phyloP scores from a whole-genome alignment of 2,113 vertebrate species.

The Lophura nycthemera region DNA sequence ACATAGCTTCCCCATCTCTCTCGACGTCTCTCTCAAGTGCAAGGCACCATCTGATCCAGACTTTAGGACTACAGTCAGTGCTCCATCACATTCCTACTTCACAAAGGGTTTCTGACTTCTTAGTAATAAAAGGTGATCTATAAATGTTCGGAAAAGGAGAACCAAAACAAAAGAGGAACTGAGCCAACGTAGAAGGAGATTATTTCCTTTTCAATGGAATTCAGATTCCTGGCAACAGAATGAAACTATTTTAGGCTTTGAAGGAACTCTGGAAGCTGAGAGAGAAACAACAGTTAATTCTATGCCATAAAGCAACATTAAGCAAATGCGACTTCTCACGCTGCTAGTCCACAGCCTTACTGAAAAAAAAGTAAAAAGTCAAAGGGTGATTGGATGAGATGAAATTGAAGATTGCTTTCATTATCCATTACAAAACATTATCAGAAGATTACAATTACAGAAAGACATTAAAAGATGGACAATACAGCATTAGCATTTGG shows the following conservation, averaged over 20 bases:
- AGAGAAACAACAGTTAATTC: neutral
- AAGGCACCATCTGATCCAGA: neutral
- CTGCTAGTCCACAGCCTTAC: neutral
- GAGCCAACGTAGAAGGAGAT: neutral
- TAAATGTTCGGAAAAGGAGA: conserved; percentile 3
- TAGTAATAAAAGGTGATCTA: neutral
- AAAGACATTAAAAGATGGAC: neutral
- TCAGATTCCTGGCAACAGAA: neutral
- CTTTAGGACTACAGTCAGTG: neutral
- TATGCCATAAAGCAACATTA: neutral
- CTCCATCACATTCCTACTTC: neutral
- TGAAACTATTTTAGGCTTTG: neutral
- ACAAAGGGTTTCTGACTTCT: neutral
- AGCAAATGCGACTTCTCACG: neutral
- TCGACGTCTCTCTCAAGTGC: neutral
- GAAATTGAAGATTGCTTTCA: neutral
- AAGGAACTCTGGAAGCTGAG: neutral
- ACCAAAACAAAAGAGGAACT: neutral
- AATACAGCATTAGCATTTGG: neutral
- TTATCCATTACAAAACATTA: neutral
- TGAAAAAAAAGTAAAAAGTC: neutral
- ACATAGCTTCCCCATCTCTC: neutral
- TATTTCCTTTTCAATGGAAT: neutral
- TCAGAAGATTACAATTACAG: no score
- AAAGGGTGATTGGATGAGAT: neutral